These are phyloP conservation scores for Pardosa pseudoannulata DNA, from an alignment of 2,888 invertebrate genomes.

Conservation along the genomic window DNA sequence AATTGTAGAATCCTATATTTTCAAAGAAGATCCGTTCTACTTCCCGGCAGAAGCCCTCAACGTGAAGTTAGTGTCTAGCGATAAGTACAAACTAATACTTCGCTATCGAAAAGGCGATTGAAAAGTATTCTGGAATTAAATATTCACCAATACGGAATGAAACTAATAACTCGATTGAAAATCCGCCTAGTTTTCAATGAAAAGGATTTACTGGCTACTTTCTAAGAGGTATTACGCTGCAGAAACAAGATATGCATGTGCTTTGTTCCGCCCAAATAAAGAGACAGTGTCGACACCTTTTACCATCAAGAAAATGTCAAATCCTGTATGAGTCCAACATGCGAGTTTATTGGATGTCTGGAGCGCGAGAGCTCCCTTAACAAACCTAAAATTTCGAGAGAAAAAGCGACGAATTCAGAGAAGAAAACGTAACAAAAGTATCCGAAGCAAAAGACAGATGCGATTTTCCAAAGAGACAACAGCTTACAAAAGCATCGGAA, in stretches of 20 bases:
- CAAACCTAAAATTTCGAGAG: conserved; percentile 6
- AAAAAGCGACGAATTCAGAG: not conserved
- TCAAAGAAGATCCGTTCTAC: too few relatives aligned
- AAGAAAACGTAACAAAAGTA: conserved; percentile 2
- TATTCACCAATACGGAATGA: not conserved
- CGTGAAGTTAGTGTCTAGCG: too few relatives aligned
- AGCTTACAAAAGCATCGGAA: conserved; percentile 20
- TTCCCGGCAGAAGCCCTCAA: too few relatives aligned
- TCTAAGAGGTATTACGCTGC: not conserved
- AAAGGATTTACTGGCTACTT: conserved; percentile 3
- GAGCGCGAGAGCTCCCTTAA: not conserved
- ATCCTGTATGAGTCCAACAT: conserved; percentile 1
- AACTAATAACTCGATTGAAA: not conserved
- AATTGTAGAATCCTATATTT: too few relatives aligned
- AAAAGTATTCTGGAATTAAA: conserved; percentile 2
- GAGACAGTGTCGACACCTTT: not conserved
- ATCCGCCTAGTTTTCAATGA: not conserved
- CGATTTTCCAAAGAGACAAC: conserved; percentile 11
- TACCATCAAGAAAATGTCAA: conserved; percentile 16
- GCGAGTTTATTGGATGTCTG: not conserved
- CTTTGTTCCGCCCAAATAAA: not conserved
- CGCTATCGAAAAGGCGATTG: not conserved
- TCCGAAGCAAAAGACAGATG: not conserved
- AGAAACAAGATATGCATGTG: conserved; percentile 37
- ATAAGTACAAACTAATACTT: not conserved